These are phyloP conservation scores for Trichogramma dendrolimi DNA, from an alignment of 2,888 invertebrate genomes.

Conservation along the genomic window DNA sequence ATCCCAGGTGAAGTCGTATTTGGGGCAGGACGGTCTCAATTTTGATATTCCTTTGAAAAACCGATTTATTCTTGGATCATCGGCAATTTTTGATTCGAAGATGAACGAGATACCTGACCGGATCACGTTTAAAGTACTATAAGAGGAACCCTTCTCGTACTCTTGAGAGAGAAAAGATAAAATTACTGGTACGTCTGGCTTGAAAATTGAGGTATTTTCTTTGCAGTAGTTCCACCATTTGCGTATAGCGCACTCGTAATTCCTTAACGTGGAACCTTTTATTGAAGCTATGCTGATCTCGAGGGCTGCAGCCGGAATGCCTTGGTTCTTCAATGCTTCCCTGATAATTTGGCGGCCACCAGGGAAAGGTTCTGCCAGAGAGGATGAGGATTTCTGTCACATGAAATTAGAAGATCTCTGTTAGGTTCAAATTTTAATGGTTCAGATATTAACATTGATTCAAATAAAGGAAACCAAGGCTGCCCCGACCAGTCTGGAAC, in stretches of 20 bases:
- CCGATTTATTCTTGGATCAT: constrained; percentile 5
- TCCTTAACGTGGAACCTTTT: neutral
- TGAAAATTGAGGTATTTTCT: neutral
- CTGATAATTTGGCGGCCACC: constrained; percentile 33
- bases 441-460: neutral
- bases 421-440: constrained; percentile 5
- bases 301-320: constrained; percentile 19
- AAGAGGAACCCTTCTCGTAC: neutral
- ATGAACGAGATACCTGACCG: constrained; percentile 17
- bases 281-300: constrained; percentile 29
- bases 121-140: constrained; percentile 10
- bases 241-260: constrained; percentile 28
- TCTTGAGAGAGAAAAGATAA: neutral
- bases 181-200: neutral
- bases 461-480: constrained; percentile 24
- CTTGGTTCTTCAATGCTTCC: constrained; percentile 22
- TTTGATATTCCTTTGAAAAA: constrained; percentile 16
- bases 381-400: constrained; percentile 31
- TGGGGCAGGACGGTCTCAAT: constrained; percentile 18
- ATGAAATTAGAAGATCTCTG: constrained; percentile 27
- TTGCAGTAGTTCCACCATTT: constrained; percentile 33
- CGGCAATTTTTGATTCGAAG: neutral
- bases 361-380: constrained; percentile 31
- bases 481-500: constrained; percentile 21
- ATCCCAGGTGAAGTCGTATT: constrained; percentile 37